A percentile compares a stretch with the other conserved stretches of the same genome.
These are phyloP conservation scores for Abramis brama DNA, from an alignment of 2,113 vertebrate species.

Conservation along the genomic window DNA sequence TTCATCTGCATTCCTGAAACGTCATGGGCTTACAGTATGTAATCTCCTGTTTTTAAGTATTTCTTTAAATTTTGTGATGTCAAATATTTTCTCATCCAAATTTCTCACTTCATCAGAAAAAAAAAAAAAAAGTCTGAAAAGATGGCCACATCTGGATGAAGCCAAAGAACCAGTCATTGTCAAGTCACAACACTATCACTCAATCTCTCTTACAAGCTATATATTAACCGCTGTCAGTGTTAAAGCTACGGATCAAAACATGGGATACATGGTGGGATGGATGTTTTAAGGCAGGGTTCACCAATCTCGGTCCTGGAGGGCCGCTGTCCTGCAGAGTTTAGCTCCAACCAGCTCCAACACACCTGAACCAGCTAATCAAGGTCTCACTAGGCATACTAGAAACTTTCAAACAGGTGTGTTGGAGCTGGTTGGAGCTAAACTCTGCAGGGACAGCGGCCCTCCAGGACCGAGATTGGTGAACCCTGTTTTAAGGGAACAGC, in stretches of 20 bases:
- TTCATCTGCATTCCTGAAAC: too few species aligned
- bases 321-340: too few species aligned
- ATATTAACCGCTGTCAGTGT: neutral
- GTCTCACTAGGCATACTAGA: too few species aligned
- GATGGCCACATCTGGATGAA: neutral
- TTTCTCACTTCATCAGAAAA: neutral
- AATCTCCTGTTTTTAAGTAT: neutral
- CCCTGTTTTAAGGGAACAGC: conserved; percentile 18
- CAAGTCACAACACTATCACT: conserved; percentile 40
- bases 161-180: conserved; percentile 29
- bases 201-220: conserved; percentile 18
- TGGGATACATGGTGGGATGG: neutral
- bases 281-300: conserved; percentile 26
- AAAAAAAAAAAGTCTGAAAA: neutral
- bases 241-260: neutral
- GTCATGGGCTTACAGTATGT: too few species aligned
- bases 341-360: too few species aligned
- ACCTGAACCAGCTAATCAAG: too few species aligned
- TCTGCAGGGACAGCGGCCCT: too few species aligned
- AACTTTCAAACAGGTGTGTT: too few species aligned
- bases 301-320: too few species aligned
- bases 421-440: too few species aligned
- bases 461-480: too few species aligned
- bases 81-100: neutral
- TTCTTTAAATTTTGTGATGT: neutral